Conservation (phyloP, 2,113 vertebrate species). For the Bubo scandiacus region DNA sequence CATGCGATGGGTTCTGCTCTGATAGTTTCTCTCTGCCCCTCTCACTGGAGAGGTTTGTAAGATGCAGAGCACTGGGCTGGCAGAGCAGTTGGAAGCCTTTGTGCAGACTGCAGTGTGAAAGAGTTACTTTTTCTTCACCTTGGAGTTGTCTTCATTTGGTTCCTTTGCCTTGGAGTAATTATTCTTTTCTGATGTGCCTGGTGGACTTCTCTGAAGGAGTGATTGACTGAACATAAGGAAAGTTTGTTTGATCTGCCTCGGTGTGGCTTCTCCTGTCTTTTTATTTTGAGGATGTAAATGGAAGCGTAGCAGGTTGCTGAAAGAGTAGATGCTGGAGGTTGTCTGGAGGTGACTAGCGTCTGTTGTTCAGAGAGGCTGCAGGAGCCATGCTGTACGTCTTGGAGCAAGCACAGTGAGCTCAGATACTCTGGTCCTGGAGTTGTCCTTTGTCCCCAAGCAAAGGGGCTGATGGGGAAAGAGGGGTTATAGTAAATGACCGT, state of each 20-base stretch:
- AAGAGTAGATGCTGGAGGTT: not conserved
- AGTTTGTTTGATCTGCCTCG: not conserved
- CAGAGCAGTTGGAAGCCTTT: not conserved
- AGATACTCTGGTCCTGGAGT: not conserved
- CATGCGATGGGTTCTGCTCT: not conserved
- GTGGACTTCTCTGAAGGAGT: not conserved
- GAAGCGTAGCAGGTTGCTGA: not conserved
- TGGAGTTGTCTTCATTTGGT: not conserved
- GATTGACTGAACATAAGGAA: not conserved
- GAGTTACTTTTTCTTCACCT: not conserved
- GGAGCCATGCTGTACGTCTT: not conserved
- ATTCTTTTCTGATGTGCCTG: rapidly evolving
- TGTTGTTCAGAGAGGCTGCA: not conserved
- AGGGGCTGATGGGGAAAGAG: not conserved
- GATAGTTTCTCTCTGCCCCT: not conserved
- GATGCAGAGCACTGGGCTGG: not conserved
- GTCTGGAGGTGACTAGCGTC: not conserved
- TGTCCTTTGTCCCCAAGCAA: not conserved
- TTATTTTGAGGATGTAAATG: not conserved
- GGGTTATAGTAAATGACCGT: not conserved
- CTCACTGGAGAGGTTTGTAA: not conserved
- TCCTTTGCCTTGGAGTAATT: not conserved
- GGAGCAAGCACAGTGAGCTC: not conserved
- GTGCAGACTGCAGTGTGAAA: not conserved
- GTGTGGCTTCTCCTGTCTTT: not conserved